phyloP scores from a whole-genome alignment of 2,113 vertebrate genomes.

The Lonchura striata region DNA sequence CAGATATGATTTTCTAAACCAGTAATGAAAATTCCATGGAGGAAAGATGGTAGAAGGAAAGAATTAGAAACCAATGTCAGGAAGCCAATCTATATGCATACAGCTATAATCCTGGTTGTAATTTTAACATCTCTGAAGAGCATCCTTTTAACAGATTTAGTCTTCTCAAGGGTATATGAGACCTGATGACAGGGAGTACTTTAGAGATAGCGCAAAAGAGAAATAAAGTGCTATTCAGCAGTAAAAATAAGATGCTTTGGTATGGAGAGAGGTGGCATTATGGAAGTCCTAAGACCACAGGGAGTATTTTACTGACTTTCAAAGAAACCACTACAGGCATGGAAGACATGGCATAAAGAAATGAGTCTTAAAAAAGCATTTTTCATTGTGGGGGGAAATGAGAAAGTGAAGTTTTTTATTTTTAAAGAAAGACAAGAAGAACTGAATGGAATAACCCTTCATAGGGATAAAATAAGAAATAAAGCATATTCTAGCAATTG shows the following conservation, averaged over 20 bases:
- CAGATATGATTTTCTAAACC: background rate
- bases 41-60: background rate
- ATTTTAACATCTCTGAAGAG: background rate
- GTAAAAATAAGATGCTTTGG: background rate
- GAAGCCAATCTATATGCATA: background rate
- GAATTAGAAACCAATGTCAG: background rate
- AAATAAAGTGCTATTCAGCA: background rate
- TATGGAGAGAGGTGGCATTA: background rate
- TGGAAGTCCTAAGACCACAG: background rate
- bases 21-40: background rate
- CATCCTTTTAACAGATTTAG: background rate
- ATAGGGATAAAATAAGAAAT: background rate
- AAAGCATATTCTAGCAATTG: background rate
- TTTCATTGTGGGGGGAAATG: background rate
- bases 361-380: background rate
- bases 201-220: background rate
- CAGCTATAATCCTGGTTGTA: background rate
- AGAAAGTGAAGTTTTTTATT: background rate
- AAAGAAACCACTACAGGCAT: background rate
- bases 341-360: background rate
- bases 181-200: background rate
- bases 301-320: background rate
- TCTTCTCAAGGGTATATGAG: background rate
- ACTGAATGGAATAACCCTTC: background rate
- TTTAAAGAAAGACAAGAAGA: background rate